Conservation (phyloP, 2,888 invertebrate species). For the Chrysina gloriosa region DNA sequence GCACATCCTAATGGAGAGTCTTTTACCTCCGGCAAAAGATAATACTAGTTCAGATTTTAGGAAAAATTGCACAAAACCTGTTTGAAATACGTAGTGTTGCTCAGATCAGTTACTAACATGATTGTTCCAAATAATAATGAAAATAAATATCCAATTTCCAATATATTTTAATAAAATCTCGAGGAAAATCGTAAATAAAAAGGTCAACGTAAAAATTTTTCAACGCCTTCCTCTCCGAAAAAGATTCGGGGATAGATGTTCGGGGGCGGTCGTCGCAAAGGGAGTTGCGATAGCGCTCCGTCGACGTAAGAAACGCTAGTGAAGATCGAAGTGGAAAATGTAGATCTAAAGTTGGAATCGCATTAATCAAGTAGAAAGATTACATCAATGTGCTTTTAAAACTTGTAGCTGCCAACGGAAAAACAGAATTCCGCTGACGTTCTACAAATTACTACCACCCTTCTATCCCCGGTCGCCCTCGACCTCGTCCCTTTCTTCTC, state of each 20-base stretch:
- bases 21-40: too few species aligned
- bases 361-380: constrained; percentile 53
- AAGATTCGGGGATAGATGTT: not conserved
- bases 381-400: constrained; percentile 54
- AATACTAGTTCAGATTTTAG: too few species aligned
- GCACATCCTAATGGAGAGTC: too few species aligned
- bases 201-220: not conserved
- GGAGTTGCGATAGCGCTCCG: constrained; percentile 3
- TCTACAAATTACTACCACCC: constrained; percentile 48
- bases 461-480: constrained; percentile 2
- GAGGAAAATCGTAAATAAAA: not conserved
- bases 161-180: too few species aligned
- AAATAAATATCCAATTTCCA: too few species aligned
- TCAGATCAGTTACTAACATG: too few species aligned
- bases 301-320: constrained; percentile 15
- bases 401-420: constrained; percentile 51
- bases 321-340: constrained; percentile 36
- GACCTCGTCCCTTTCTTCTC: not conserved
- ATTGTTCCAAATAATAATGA: too few species aligned
- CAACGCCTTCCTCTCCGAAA: not conserved
- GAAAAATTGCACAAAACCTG: too few species aligned
- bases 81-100: too few species aligned
- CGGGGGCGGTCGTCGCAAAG: not conserved
- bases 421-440: constrained; percentile 53
- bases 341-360: constrained; percentile 51